Percentiles rank a stretch among this genome's conserved stretches.
phyloP scores from a whole-genome alignment of 2,797 vertebrate genomes.

The Synaphobranchus kaupii region DNA sequence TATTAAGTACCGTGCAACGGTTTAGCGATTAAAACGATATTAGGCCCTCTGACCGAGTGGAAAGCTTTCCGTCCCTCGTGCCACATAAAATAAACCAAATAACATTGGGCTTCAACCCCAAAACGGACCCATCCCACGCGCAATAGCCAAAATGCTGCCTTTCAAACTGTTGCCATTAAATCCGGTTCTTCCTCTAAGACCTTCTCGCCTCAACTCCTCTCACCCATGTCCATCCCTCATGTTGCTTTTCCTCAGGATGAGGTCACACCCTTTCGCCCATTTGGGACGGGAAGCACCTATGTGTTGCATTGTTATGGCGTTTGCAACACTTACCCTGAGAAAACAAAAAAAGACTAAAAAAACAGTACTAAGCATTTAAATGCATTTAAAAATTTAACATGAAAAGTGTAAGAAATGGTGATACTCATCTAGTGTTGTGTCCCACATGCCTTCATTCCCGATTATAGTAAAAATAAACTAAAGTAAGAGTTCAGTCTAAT shows the following conservation, averaged over 20 bases:
- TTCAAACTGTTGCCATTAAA: no score
- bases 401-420: neutral
- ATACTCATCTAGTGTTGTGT: neutral
- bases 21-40: neutral
- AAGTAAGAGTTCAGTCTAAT: neutral
- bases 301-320: neutral
- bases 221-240: no score
- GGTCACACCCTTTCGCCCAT: neutral
- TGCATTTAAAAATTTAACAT: neutral
- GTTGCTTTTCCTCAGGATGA: neutral
- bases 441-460: neutral
- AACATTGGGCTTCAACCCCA: neutral
- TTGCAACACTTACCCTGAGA: no score
- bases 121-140: neutral
- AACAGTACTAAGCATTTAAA: neutral
- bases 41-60: neutral
- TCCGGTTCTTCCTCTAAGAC: no score
- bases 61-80: neutral
- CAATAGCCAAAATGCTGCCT: no score
- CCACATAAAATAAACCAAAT: neutral
- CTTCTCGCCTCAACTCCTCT: no score
- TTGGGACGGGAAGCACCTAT: neutral
- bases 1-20: neutral
- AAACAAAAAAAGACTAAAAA: no score
- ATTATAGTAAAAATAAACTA: neutral